Percentiles rank a stretch among this genome's conserved stretches.
phyloP scores from a whole-genome alignment of 1,140 invertebrate species.

The Adelges cooleyi region DNA sequence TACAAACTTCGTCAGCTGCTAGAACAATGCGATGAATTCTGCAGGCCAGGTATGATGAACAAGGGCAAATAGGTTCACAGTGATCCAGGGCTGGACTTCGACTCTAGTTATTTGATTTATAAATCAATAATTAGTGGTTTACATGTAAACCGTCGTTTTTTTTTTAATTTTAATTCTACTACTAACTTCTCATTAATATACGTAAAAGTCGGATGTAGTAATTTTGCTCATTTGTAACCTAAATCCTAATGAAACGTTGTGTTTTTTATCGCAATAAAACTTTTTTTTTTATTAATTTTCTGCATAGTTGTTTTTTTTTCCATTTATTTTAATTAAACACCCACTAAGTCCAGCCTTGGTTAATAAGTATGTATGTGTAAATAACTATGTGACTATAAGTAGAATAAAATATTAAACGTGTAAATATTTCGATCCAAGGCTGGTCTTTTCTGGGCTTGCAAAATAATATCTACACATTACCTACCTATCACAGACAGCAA shows the following conservation, averaged over 20 bases:
- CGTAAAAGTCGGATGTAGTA: neutral
- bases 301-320: too few species aligned
- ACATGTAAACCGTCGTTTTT: neutral
- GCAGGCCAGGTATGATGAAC: constrained; percentile 38
- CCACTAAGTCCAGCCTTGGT: constrained; percentile 25
- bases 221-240: constrained; percentile 16
- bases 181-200: constrained; percentile 28
- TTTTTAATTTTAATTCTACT: too few species aligned
- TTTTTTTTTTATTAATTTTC: neutral
- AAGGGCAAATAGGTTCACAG: neutral
- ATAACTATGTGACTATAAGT: too few species aligned
- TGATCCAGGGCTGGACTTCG: constrained; percentile 30
- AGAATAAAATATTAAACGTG: too few species aligned
- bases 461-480: too few species aligned
- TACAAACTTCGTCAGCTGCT: constrained; percentile 55
- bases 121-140: constrained; percentile 11
- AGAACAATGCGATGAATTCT: constrained; percentile 66
- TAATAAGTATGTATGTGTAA: neutral
- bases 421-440: constrained; percentile 13
- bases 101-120: constrained; percentile 25
- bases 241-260: neutral
- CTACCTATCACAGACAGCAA: neutral
- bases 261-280: constrained; percentile 12
- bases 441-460: constrained; percentile 15
- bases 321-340: constrained; percentile 16